phyloP scores from a whole-genome alignment of 2,113 vertebrate species.

The Fulmarus glacialis region DNA sequence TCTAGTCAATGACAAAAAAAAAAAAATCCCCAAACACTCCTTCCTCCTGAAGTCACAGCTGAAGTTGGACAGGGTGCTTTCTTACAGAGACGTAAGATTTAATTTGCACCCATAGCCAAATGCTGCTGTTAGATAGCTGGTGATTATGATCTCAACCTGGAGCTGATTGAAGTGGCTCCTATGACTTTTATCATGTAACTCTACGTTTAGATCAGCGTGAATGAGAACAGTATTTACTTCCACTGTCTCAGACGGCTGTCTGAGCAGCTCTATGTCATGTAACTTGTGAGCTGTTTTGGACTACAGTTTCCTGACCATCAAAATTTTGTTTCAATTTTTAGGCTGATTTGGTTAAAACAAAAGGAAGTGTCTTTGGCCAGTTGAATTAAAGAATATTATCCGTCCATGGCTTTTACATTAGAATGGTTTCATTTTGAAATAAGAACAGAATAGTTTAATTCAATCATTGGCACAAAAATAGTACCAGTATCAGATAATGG shows the following conservation, averaged over 20 bases:
- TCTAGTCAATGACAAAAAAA: background rate
- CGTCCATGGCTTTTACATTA: slow-evolving; percentile 1
- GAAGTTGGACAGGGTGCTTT: background rate
- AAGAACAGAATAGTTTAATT: slow-evolving; percentile 22
- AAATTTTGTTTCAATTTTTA: background rate
- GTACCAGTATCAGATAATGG: slow-evolving; percentile 24
- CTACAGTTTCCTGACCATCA: background rate
- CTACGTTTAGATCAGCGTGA: background rate
- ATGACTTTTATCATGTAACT: background rate
- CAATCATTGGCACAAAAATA: slow-evolving; percentile 34
- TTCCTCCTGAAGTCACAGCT: background rate
- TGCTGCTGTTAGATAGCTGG: background rate
- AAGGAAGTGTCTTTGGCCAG: background rate
- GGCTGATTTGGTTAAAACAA: background rate
- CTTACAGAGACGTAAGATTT: background rate
- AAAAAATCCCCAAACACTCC: background rate
- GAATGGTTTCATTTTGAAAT: slow-evolving; percentile 7
- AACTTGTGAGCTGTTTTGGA: background rate
- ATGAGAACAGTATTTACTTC: background rate
- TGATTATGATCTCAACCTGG: background rate
- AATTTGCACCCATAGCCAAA: background rate
- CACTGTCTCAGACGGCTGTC: background rate
- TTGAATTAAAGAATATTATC: background rate
- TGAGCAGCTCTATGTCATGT: background rate
- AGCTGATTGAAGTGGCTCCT: background rate